phyloP scores from a whole-genome alignment of 2,113 vertebrate species.

The Melanostigma gelatinosum region DNA sequence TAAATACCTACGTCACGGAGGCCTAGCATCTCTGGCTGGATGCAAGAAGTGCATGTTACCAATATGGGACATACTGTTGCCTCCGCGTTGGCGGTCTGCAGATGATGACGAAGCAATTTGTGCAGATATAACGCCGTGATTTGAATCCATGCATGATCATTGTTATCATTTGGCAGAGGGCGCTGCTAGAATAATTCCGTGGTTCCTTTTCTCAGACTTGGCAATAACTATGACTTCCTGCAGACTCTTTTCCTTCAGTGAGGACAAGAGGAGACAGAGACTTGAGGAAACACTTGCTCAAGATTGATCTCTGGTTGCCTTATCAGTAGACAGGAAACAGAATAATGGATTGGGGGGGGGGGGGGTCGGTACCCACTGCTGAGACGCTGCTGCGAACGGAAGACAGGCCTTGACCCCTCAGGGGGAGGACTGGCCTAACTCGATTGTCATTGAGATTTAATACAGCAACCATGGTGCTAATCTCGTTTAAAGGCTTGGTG shows the following conservation, averaged over 20 bases:
- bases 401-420: slow-evolving; percentile 40
- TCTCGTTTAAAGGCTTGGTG: slow-evolving; percentile 65
- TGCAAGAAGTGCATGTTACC: not conserved
- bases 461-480: slow-evolving; percentile 67
- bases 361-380: not conserved
- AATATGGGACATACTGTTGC: not conserved
- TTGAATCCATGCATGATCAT: not conserved
- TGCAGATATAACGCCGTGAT: not conserved
- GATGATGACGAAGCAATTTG: not conserved
- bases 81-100: not conserved
- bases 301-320: slow-evolving; percentile 45
- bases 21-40: slow-evolving; percentile 22
- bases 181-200: not conserved
- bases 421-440: slow-evolving; percentile 54
- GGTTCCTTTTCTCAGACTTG: not conserved
- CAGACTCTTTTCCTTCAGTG: slow-evolving; percentile 9
- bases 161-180: too few species aligned
- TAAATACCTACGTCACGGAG: slow-evolving; percentile 79
- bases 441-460: slow-evolving; percentile 77
- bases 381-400: slow-evolving; percentile 39
- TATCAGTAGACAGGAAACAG: slow-evolving; percentile 58
- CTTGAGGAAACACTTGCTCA: slow-evolving; percentile 35
- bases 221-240: slow-evolving; percentile 4
- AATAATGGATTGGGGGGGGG: not conserved
- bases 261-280: slow-evolving; percentile 20